A percentile compares a stretch with the other conserved stretches of the same genome.
These are phyloP conservation scores for Chrysolina oricalcia DNA, from an alignment of 2,888 invertebrate genomes.

Conservation along the genomic window DNA sequence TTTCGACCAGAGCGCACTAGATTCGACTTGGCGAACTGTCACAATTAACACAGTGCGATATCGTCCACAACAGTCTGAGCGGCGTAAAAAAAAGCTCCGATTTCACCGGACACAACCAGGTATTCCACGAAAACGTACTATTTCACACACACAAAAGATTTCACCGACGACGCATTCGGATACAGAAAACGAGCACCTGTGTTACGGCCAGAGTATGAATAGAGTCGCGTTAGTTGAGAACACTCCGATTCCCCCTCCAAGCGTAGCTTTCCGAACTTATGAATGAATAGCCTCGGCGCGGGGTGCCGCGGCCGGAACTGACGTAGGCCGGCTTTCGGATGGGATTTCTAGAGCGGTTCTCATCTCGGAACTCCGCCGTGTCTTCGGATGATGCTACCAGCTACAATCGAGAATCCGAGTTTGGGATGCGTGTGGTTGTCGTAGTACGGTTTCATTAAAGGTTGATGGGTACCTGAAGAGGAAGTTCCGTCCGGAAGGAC, in stretches of 20 bases:
- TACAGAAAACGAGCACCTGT: conserved; percentile 53
- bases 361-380: conserved; percentile 22
- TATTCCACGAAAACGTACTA: conserved; percentile 47
- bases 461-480: conserved; percentile 11
- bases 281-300: conserved; percentile 73
- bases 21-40: conserved; percentile 4
- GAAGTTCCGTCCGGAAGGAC: conserved; percentile 32
- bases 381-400: conserved; percentile 22
- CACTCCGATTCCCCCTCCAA: conserved; percentile 64
- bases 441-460: conserved; percentile 7
- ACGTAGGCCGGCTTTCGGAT: conserved; percentile 45
- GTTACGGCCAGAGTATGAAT: conserved; percentile 51
- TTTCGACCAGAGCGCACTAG: conserved; percentile 22
- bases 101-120: conserved; percentile 31
- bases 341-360: conserved; percentile 27
- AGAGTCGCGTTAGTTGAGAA: conserved; percentile 55
- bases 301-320: conserved; percentile 62
- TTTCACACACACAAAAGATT: conserved; percentile 39
- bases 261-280: conserved; percentile 68
- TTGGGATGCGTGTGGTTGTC: conserved; percentile 1
- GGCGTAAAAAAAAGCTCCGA: background rate
- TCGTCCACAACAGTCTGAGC: background rate
- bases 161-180: conserved; percentile 42
- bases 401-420: background rate
- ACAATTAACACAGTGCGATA: background rate